Evolutionary conservation across 1,140 invertebrate genomes (phyloP), one percentile per base, ranked within the genome.

Genomic region (Drosophila guanche): DNA sequence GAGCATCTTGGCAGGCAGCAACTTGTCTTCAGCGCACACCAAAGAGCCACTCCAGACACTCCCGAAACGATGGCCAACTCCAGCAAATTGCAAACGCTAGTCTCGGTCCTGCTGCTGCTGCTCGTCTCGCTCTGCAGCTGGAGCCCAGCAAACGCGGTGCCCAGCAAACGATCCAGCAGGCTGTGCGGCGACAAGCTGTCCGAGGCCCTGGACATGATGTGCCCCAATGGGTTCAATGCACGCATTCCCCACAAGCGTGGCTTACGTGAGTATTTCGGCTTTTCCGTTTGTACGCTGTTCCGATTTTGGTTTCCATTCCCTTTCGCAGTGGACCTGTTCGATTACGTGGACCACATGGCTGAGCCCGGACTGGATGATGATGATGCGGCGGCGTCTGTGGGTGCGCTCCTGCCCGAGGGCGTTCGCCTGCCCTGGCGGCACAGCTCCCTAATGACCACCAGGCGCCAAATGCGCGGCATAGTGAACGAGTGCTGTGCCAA

Each of bases 311-410:
- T 20, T 5, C 20, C n/a, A 63, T 48, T 55, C 3, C 12, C 40
- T 72, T 55, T 72, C 52, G 40, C 75, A 83, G 79, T 71, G 60
- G 57, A 77, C 29, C 42, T 84, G 23, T 75, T 84, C 20, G 79
- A 84, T 67, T 83, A 84, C 45, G 79, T 66, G 63, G 75, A 81
- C 6, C 56, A 69, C 2, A 43, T 65, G 10, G 42, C 33, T 10
- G 33, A 37, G 33, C 33, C 33, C 10, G 33, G 10, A 37, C 10
- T 57, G 41, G 51, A 65, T 5, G 27, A 51, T 25, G 42, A 76
- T 8, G 40, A 50, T 8, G 33, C 57, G 14, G 33, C 57, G 14
- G 7, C 6, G 10, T 48, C n/a, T 14, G 20, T 33, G 12, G 14
- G 5, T n/a, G 20, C 48, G 29, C 51, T 55, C 20, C 40, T 37